Base-by-base conservation (phyloP, 2,797 vertebrate species). In the Dermochelys coriacea region DNA sequence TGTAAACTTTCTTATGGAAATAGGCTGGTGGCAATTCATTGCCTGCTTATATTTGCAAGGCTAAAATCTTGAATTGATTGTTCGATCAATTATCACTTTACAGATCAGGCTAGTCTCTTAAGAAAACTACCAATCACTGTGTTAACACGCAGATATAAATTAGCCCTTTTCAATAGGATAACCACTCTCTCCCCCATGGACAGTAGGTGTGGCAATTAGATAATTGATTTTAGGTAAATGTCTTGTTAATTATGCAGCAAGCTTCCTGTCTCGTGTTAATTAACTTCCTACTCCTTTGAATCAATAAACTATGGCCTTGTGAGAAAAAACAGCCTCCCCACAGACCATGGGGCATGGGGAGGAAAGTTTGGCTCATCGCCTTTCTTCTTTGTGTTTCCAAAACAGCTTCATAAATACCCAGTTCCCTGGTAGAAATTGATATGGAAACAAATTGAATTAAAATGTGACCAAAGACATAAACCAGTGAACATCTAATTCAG, bases 191-290 rank as follows among this genome's bases (percentile, higher is more conserved):
- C 97, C 88, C n/a, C 94, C 95, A 96, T 97, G 96, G 95, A 96
- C 0, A 80, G 96, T 98, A 99, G 98, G 98, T 98, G 98, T 98
- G 98, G 98, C 98, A 98, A 98, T 98, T 98, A 98, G 98, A 95
- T 98, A 98, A 98, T 99, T 98, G 98, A 99, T 98, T 98, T 98
- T 98, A 98, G 98, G 98, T 98, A 98, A 98, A 98, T 98, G 98
- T 97, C 98, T 98, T 97, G 98, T 98, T 98, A 98, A 98, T 98
- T 98, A 98, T 98, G 98, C 98, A 98, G 96, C 96, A 98, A 98
- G 97, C 98, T 98, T 98, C 97, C 98, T 97, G 98, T 97, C 97
- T 98, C 37, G 83, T 97, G 97, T 98, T 99, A 98, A 99, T 99
- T 98, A 98, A 99, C 97, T 98, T 96, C 97, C 97, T 98, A 98